A percentile compares a stretch with the other conserved stretches of the same genome.
phyloP scores from a whole-genome alignment of 2,113 vertebrate genomes.

The Scomber scombrus region DNA sequence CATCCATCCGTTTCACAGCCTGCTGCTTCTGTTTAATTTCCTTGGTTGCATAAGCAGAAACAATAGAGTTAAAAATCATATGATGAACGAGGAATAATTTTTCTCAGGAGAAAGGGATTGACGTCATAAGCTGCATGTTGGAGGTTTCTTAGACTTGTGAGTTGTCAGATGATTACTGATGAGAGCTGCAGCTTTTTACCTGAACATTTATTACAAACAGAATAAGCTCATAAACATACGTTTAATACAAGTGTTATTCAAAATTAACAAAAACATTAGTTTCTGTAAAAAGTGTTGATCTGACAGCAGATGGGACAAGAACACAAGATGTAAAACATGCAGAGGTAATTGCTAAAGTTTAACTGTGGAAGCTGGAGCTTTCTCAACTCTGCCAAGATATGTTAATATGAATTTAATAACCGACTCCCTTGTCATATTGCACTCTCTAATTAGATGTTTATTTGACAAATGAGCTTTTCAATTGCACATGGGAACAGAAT shows the following conservation, averaged over 20 bases:
- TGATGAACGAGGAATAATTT: constrained; percentile 7
- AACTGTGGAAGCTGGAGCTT: constrained; percentile 13
- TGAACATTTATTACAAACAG: background rate
- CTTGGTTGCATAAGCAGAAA: constrained; percentile 35
- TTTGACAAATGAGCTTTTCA: constrained; percentile 47
- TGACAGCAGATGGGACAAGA: constrained; percentile 17
- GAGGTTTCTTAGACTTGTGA: constrained; percentile 1
- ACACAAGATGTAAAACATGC: background rate
- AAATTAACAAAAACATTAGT: background rate
- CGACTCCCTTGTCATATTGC: constrained; percentile 14
- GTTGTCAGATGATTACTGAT: constrained; percentile 9
- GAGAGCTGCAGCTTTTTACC: background rate
- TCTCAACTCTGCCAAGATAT: constrained; percentile 30
- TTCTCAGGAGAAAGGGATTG: constrained; percentile 17
- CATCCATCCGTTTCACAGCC: constrained; percentile 21
- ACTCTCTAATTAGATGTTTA: constrained; percentile 40
- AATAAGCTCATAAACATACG: background rate
- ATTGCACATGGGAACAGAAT: constrained; percentile 6
- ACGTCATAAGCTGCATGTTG: constrained; percentile 6
- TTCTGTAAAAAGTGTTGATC: constrained; percentile 22
- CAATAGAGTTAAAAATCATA: constrained; percentile 51
- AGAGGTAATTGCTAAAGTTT: constrained; percentile 20
- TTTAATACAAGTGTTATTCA: constrained; percentile 2
- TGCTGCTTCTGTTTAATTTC: constrained; percentile 36
- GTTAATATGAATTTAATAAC: constrained; percentile 37